These are phyloP conservation scores for Gambusia holbrooki DNA, from an alignment of 2,113 vertebrate species.

Conservation along the genomic window DNA sequence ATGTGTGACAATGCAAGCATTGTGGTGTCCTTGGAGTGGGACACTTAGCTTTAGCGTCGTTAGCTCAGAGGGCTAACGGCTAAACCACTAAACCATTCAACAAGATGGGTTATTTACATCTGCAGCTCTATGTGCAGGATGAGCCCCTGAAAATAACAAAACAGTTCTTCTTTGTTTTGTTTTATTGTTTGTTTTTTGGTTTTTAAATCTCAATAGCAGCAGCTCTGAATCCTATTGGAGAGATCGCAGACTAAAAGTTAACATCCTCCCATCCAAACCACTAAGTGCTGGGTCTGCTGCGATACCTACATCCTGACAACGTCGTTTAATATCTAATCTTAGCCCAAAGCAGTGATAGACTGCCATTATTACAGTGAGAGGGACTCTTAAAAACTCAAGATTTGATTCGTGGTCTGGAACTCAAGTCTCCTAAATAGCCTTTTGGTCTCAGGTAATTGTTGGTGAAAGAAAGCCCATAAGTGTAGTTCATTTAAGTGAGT, in stretches of 20 bases:
- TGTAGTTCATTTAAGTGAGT: no score
- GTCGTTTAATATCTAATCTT: background rate
- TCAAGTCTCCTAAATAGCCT: background rate
- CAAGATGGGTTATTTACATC: background rate
- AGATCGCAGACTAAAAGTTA: background rate
- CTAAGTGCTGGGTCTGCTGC: background rate
- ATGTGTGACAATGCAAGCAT: background rate
- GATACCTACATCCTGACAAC: background rate
- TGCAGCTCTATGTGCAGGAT: background rate
- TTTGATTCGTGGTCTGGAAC: no score
- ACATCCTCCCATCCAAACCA: background rate
- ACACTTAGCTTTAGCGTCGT: background rate
- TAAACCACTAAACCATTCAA: background rate
- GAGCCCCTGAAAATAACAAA: background rate
- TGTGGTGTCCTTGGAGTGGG: background rate
- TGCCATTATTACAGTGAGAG: background rate
- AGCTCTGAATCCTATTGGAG: no score
- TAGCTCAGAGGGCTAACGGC: background rate
- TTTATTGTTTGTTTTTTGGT: background rate
- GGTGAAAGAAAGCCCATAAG: no score
- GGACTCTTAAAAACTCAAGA: no score
- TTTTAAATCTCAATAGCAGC: background rate
- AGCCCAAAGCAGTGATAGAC: background rate
- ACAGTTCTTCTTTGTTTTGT: background rate
- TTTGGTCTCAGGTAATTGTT: background rate